Base-by-base conservation (phyloP, 2,113 vertebrate genomes). In the Vicugna pacos region DNA sequence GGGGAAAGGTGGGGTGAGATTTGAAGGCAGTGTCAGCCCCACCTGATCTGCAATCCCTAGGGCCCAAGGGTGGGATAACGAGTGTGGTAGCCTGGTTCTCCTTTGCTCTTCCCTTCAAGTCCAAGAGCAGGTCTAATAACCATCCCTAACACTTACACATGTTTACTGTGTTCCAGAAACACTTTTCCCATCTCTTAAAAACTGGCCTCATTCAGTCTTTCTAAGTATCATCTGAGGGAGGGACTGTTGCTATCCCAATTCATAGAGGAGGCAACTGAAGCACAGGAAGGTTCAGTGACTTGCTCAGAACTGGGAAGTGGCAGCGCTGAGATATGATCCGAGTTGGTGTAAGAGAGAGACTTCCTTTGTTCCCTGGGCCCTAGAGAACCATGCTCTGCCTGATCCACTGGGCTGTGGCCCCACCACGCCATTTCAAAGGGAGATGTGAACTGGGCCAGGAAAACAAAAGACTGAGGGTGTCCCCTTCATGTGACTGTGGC, bases 61-160 rank as follows among this genome's bases (percentile, higher is more conserved):
- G 64, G 65, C 15, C 56, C 30, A 5, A 2, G 32, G 30, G 5
- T 5, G 26, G n/a, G 32, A 13, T 6, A 14, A 1, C 2, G 35
- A 24, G 12, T 2, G 1, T 0, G 1, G 14, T 7, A 20, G 11
- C 35, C 50, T 22, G 46, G 30, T 15, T 72, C 35, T 54, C 9
- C n/a, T 19, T 16, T 16, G 32, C 32, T 11, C 13, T 65, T 32
- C 48, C 35, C 24, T 87, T 82, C 50, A 24, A 26, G 30, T 17
- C n/a, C 30, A 70, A 69, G 73, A 32, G 26, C 62, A 75, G 35
- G 24, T 12, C 58, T 50, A 11, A 7, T 54, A 12, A 50, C 11
- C 52, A 14, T 48, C 28, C 20, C 75, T 95, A 14, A 52, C 16
- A 58, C 69, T 56, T 15, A 9, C 0, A 16, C 4, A 10, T 8